phyloP scores from a whole-genome alignment of 64 coral and sea anemone species.

The Acropora yongei region DNA sequence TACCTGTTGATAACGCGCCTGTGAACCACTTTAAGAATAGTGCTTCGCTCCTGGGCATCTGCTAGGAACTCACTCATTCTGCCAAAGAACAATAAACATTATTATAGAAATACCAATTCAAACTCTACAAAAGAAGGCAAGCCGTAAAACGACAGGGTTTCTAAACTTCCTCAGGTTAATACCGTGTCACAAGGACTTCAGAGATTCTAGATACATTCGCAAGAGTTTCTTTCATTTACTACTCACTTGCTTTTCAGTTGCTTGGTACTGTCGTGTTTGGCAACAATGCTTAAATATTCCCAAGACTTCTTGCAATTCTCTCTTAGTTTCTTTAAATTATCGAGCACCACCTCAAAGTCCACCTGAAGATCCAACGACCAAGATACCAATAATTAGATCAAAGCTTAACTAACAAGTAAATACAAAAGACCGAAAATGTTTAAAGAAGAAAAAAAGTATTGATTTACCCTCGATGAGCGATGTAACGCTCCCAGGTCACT shows the following conservation, averaged over 20 bases:
- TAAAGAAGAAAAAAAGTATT: background rate
- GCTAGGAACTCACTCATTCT: constrained; percentile 97
- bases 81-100: constrained; percentile 1
- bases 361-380: constrained; percentile 62
- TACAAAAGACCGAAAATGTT: background rate
- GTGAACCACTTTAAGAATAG: constrained; percentile 96
- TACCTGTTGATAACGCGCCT: constrained; percentile 95
- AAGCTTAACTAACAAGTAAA: background rate
- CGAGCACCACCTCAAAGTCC: constrained; percentile 89
- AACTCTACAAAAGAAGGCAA: no score
- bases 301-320: constrained; percentile 99
- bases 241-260: constrained; percentile 95
- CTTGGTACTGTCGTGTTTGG: constrained; percentile 96
- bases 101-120: background rate
- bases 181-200: background rate
- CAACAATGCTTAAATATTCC: constrained; percentile 94
- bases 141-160: no score
- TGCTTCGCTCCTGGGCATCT: constrained; percentile 95
- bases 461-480: constrained; percentile 81
- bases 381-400: background rate
- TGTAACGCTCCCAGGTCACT: constrained; percentile 90
- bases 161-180: no score
- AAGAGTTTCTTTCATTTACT: background rate
- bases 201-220: background rate
- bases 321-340: constrained; percentile 87